These are phyloP conservation scores for Drosophila stalkeri DNA, from an alignment of 2,888 invertebrate genomes.

Conservation along the genomic window DNA sequence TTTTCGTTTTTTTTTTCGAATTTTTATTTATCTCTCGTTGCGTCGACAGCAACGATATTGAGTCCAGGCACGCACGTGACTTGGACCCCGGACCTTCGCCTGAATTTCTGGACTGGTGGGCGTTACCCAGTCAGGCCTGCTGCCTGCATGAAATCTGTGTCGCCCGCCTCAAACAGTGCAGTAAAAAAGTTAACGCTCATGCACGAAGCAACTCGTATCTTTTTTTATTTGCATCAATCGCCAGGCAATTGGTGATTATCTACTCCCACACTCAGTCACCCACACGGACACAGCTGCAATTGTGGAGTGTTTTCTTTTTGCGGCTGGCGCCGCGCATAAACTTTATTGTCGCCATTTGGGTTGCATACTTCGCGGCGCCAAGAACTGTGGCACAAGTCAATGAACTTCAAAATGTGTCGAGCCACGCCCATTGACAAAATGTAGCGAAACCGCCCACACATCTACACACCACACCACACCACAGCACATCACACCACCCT, in stretches of 20 bases:
- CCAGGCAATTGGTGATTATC: constrained; percentile 30
- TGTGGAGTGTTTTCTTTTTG: constrained; percentile 20
- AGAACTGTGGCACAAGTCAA: constrained; percentile 60
- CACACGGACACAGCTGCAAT: constrained; percentile 32
- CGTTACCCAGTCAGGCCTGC: constrained; percentile 31
- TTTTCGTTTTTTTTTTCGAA: constrained; percentile 14
- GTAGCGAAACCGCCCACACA: constrained; percentile 43
- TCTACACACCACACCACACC: neutral
- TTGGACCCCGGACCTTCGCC: constrained; percentile 23
- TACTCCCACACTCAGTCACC: constrained; percentile 26
- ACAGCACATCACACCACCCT: neutral
- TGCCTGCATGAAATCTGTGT: constrained; percentile 49
- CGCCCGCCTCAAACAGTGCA: constrained; percentile 29
- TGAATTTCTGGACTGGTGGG: constrained; percentile 33
- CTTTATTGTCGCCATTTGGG: constrained; percentile 80
- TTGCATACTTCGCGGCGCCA: constrained; percentile 80
- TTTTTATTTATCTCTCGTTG: constrained; percentile 38
- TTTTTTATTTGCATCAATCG: constrained; percentile 19
- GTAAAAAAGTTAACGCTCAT: constrained; percentile 27
- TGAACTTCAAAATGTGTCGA: constrained; percentile 75
- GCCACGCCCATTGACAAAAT: constrained; percentile 46
- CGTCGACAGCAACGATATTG: constrained; percentile 57
- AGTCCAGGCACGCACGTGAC: constrained; percentile 67
- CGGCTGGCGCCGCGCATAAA: constrained; percentile 71
- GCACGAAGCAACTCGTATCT: constrained; percentile 24